These are phyloP conservation scores for Panonychus citri DNA, from an alignment of 1,140 invertebrate genomes.

Conservation along the genomic window DNA sequence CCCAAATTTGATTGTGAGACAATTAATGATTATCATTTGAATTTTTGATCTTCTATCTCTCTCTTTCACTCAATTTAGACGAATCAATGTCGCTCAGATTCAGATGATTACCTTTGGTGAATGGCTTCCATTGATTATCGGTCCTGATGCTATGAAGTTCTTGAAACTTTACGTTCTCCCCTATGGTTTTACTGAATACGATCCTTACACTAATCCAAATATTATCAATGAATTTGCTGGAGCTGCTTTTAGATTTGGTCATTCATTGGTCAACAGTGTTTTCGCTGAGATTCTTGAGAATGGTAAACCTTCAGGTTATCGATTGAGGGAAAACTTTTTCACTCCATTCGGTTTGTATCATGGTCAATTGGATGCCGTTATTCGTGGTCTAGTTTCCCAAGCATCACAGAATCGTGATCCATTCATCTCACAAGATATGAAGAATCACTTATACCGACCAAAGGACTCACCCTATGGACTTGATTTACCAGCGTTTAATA, in stretches of 20 bases:
- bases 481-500: constrained; percentile 23
- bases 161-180: constrained; percentile 58
- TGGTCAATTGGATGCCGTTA: constrained; percentile 22
- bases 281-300: constrained; percentile 13
- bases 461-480: constrained; percentile 15
- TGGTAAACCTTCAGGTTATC: constrained; percentile 12
- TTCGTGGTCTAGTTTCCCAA: constrained; percentile 41
- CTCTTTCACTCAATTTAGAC: constrained; percentile 16
- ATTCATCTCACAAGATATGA: constrained; percentile 30
- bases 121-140: constrained; percentile 29
- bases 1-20: too few relatives aligned
- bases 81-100: constrained; percentile 16
- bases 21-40: too few relatives aligned
- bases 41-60: neutral
- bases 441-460: constrained; percentile 49
- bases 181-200: constrained; percentile 34
- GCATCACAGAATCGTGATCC: constrained; percentile 17
- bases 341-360: constrained; percentile 16
- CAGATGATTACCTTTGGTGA: constrained; percentile 30
- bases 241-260: constrained; percentile 66
- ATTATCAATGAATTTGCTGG: constrained; percentile 61
- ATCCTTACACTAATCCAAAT: constrained; percentile 42
- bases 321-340: constrained; percentile 15
- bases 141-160: constrained; percentile 30
- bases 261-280: constrained; percentile 45